Percentiles rank a stretch among this genome's conserved stretches.
Evolutionary conservation across 2,888 invertebrate species (phyloP).

Genomic region (Tetragonisca angustula): DNA sequence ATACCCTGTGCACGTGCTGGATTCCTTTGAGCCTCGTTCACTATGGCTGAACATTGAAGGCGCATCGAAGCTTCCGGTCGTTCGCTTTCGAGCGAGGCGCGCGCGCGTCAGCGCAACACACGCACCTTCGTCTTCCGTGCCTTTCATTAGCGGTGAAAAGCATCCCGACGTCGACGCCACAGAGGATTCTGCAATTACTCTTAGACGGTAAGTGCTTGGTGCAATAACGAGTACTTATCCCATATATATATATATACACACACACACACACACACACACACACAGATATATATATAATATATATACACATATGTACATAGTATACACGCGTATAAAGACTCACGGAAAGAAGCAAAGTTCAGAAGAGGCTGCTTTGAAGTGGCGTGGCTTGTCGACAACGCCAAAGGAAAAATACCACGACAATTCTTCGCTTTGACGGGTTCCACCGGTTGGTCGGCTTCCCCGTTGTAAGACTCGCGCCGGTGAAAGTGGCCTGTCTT

Average conservation of each 20-base stretch:
- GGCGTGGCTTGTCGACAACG: conserved; percentile 21
- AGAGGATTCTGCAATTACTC: conserved; percentile 68
- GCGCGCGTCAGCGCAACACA: neutral
- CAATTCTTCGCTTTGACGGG: conserved; percentile 46
- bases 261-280: no score
- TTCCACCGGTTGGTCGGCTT: neutral
- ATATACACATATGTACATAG: no score
- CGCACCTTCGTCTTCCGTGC: conserved; percentile 54
- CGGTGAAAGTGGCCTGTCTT: conserved; percentile 15
- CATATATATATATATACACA: neutral
- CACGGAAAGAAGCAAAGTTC: conserved; percentile 49
- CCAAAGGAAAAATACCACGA: conserved; percentile 38
- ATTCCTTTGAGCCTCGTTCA: conserved; percentile 20
- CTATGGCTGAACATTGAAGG: neutral
- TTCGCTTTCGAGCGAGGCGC: neutral
- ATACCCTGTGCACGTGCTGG: neutral
- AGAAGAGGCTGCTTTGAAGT: conserved; percentile 43
- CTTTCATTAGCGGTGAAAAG: conserved; percentile 69
- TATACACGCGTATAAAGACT: conserved; percentile 29
- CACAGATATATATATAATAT: no score
- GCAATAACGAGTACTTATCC: conserved; percentile 68
- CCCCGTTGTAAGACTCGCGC: neutral
- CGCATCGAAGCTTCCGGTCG: conserved; percentile 35
- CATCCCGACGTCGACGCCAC: conserved; percentile 48
- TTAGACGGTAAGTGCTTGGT: conserved; percentile 61